Conservation (phyloP, 2,888 invertebrate genomes). For the Linyphia triangularis region DNA sequence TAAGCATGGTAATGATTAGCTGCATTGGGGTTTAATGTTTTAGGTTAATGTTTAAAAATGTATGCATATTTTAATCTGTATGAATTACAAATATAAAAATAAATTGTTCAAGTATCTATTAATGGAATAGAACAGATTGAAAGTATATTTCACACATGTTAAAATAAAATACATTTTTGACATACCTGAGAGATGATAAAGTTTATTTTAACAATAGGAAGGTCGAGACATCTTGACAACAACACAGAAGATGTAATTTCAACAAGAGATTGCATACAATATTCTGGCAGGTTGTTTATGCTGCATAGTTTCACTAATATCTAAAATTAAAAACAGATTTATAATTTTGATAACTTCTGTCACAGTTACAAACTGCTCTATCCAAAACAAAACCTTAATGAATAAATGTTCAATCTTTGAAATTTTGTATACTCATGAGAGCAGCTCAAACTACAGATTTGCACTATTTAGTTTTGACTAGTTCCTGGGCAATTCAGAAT, state of each 20-base stretch:
- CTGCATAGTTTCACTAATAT: slow-evolving; percentile 8
- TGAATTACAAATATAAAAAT: neutral
- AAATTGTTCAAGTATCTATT: neutral
- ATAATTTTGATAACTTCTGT: too few species aligned
- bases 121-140: neutral
- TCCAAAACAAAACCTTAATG: too few species aligned
- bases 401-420: too few species aligned
- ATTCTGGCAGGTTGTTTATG: slow-evolving; percentile 7
- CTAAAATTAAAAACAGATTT: slow-evolving; percentile 32
- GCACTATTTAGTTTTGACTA: too few species aligned
- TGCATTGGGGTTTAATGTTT: too few species aligned
- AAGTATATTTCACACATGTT: neutral
- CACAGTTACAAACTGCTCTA: neutral
- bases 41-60: too few species aligned
- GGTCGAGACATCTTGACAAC: slow-evolving; percentile 23
- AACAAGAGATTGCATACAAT: slow-evolving; percentile 30
- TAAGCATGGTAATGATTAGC: too few species aligned
- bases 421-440: too few species aligned
- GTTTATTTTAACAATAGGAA: slow-evolving; percentile 41
- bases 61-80: too few species aligned
- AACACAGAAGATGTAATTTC: slow-evolving; percentile 46
- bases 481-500: too few species aligned
- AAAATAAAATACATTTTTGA: too few species aligned
- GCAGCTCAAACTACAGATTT: too few species aligned
- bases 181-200: slow-evolving; percentile 28